A percentile compares a stretch with the other conserved stretches of the same genome.
phyloP scores from a whole-genome alignment of 2,888 invertebrate genomes.

The Poecilus cupreus region DNA sequence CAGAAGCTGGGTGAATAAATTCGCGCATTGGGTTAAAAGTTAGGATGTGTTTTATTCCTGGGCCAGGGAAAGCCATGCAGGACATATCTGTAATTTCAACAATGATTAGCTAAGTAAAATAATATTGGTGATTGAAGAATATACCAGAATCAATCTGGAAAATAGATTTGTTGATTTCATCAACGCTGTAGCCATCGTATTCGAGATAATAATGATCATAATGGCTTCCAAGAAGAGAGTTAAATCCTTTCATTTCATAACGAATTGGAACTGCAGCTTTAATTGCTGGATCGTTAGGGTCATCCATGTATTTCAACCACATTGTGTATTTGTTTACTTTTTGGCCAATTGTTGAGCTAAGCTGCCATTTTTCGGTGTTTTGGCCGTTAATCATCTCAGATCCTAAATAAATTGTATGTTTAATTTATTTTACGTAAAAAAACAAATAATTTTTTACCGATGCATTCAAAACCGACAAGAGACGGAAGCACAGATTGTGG shows the following conservation, averaged over 20 bases:
- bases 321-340: constrained; percentile 92
- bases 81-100: constrained; percentile 73
- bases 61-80: constrained; percentile 90
- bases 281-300: constrained; percentile 71
- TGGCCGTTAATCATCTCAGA: constrained; percentile 83
- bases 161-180: constrained; percentile 80
- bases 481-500: constrained; percentile 90
- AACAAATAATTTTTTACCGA: constrained; percentile 71
- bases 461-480: constrained; percentile 81
- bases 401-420: constrained; percentile 72
- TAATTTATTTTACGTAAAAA: constrained; percentile 48
- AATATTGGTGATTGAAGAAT: constrained; percentile 68
- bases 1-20: constrained; percentile 83
- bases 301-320: constrained; percentile 87
- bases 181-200: constrained; percentile 82
- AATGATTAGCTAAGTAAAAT: too few species aligned
- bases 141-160: constrained; percentile 81
- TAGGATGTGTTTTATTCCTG: constrained; percentile 83
- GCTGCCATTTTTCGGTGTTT: constrained; percentile 86
- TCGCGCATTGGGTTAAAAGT: constrained; percentile 96
- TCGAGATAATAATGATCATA: constrained; percentile 95
- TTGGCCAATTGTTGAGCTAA: constrained; percentile 81
- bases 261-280: constrained; percentile 82
- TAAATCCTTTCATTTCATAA: constrained; percentile 96
- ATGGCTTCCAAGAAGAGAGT: constrained; percentile 94